Conservation (phyloP, 2,113 vertebrate species). For the Prinia subflava region DNA sequence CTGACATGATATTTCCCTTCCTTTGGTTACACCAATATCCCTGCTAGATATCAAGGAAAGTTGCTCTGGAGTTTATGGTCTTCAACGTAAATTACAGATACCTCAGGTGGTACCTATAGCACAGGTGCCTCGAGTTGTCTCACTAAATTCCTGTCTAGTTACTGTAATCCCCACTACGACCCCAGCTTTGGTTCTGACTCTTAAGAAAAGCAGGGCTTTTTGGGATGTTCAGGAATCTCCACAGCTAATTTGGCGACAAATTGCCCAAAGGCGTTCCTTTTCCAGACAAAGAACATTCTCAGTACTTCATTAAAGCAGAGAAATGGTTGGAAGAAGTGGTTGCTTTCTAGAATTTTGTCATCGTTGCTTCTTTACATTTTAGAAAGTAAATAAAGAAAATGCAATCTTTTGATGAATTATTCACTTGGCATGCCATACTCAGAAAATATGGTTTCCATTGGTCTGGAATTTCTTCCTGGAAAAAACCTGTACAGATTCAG, state of each 20-base stretch:
- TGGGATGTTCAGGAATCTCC: not conserved
- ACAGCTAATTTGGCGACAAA: not conserved
- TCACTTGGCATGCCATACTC: not conserved
- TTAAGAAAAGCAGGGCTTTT: not conserved
- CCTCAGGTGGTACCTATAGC: not conserved
- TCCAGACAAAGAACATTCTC: not conserved
- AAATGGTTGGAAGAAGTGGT: rapidly evolving
- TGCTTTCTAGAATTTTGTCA: not conserved
- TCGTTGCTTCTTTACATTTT: not conserved
- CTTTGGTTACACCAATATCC: not conserved
- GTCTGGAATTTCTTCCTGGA: constrained; percentile 35
- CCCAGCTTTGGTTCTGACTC: not conserved
- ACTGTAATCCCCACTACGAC: not conserved
- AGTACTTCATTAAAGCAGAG: not conserved
- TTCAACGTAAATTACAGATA: not conserved
- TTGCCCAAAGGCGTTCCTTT: not conserved
- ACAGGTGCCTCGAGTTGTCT: not conserved
- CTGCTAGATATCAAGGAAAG: not conserved
- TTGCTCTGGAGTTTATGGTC: not conserved
- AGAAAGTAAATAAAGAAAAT: not conserved
- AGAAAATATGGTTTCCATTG: not conserved
- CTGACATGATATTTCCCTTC: not conserved
- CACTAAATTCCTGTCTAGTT: not conserved
- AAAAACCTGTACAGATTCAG: not conserved
- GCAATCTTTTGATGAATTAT: not conserved